These are phyloP conservation scores for Scaptomyza tumidula DNA, from an alignment of 2,888 invertebrate genomes.

Conservation along the genomic window DNA sequence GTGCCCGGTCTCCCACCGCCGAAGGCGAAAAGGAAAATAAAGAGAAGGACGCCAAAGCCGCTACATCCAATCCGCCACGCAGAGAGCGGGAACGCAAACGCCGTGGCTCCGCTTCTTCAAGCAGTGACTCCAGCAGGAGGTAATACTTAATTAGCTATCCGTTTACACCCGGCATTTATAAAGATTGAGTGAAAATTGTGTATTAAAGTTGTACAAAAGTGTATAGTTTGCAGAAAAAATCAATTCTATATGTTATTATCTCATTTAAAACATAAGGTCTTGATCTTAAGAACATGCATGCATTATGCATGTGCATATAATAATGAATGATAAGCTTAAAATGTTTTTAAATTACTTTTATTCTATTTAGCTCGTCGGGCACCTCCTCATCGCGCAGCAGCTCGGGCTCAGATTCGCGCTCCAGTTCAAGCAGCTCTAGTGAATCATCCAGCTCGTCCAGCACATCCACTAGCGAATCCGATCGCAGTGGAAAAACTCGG, in stretches of 20 bases:
- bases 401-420: constrained; percentile 90
- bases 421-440: constrained; percentile 89
- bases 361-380: constrained; percentile 88
- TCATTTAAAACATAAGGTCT: no score
- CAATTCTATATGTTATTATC: no score
- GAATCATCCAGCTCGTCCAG: constrained; percentile 87
- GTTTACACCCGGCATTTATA: background rate
- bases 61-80: constrained; percentile 71
- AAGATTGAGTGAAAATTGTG: background rate
- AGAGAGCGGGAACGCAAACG: constrained; percentile 84
- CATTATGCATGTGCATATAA: background rate
- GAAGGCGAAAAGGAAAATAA: constrained; percentile 90
- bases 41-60: constrained; percentile 84
- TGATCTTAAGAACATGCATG: no score
- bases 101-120: constrained; percentile 89
- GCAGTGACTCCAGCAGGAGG: constrained; percentile 92
- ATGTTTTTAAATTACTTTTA: background rate
- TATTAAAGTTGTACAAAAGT: background rate
- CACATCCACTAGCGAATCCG: constrained; percentile 88
- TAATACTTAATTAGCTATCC: constrained; percentile 62
- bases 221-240: background rate
- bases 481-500: constrained; percentile 84
- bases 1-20: constrained; percentile 90
- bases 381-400: constrained; percentile 92
- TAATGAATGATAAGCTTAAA: background rate